Base-by-base conservation (phyloP, 2,797 vertebrate genomes). In the Anguilla marmorata region DNA sequence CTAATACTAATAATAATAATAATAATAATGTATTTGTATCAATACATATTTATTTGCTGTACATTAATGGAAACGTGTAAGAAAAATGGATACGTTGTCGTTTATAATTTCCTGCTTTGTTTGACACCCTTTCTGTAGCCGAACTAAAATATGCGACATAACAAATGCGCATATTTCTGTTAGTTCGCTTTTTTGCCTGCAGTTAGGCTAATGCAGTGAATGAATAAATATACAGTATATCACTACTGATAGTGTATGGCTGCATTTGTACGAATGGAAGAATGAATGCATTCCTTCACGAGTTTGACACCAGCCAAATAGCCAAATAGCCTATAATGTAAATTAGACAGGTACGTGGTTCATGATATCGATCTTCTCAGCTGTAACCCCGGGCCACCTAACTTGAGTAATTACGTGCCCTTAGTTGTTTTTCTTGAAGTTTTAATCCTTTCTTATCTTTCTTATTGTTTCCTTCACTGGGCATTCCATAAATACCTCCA, bases 401-500 rank as follows among this genome's bases (percentile, higher is more conserved):
- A 82, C 45, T 50, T n/a, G 6, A 48, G 19, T 82, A 82, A 82
- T 82, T 82, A n/a, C 50, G 11, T 82, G 21, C 24, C 50, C 14
- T 79, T 82, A 45, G 45, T 50, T 50, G 41, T 82, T 82, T 50
- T 82, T 82, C 41, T 50, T 82, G 79, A 82, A 82, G 9, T 48
- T 83, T 86, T 92, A 94, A 94, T 94, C 21, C 58, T 85, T 37
- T 41, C 84, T 85, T 85, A 94, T 95, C 95, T 92, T 93, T 93
- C 94, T 85, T 90, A 91, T 93, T 93, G 94, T 94, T 91, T 90
- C 60, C 90, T 91, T 91, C 60, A 92, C 27, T 27, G 5, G 24
- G 93, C 92, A 92, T 91, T 90, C 93, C 94, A 92, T 88, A 92
- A 95, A 94, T 90, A 90, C 93, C 93, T 3, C 92, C 92, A 92